Base-by-base conservation (phyloP, 2,113 vertebrate genomes). In the Alethe castanea region DNA sequence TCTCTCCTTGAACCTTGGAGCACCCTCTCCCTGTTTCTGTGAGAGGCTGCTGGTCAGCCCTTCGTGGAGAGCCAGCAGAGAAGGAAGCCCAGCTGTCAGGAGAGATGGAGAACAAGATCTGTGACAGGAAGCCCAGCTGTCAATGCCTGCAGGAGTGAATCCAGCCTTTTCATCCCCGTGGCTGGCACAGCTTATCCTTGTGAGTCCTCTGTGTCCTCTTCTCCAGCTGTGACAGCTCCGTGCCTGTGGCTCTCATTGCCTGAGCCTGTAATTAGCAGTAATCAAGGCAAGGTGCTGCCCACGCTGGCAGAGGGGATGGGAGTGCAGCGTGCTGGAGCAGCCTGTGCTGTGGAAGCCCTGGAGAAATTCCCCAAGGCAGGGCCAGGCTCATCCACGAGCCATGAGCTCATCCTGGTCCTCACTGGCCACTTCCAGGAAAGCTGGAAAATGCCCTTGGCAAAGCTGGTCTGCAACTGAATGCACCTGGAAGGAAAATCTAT, bases 41-140 rank as follows among this genome's bases (percentile, higher is more conserved):
- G 52, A 16, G 62, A 42, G 8, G 17, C 1, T 31, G 8, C 18
- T 53, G 45, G 12, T 16, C 40, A 65, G 36, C 25, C 26, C 40
- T 33, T 45, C 9, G n/a, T 5, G 56, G 50, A 29, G 29, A 73
- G 19, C 18, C 59, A 23, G 69, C 19, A 44, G 72, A 25, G 53
- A 23, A 44, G 56, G 17, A 28, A 90, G 16, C 35, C n/a, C 78
- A 78, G 42, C 45, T 73, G 60, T 8, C 69, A 31, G 77, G 16
- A 18, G 81, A 45, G 56, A 0, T 56, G 66, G 60, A 42, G 15
- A 47, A 8, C 12, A 28, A 50, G 72, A 18, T 11, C 6, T 12
- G 44, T 0, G 54, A 24, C 3, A 1, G 53, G n/a, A 17, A 92
- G 11, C 14, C 17, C 3, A 2, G 61, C n/a, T 1, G 2, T 1